Conservation (phyloP, 53 echinoderm and acorn worm species). For the Crossaster papposus region DNA sequence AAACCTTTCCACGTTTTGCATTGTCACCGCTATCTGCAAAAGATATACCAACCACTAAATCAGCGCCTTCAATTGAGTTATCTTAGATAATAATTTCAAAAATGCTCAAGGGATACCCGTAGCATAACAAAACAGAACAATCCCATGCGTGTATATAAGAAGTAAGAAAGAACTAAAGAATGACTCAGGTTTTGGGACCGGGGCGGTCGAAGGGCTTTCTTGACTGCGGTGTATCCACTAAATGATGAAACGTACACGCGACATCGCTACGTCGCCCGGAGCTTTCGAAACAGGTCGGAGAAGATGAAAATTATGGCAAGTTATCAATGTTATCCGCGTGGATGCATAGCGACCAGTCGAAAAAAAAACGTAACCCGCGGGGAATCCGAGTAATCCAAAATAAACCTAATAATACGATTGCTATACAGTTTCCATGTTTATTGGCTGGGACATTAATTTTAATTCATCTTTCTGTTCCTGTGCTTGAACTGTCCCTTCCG, state of each 20-base stretch:
- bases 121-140: too few species aligned
- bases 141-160: background rate
- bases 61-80: too few species aligned
- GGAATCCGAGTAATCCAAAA: background rate
- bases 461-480: background rate
- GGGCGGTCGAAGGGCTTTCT: background rate
- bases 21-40: too few species aligned
- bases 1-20: too few species aligned
- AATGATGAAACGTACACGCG: background rate
- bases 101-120: too few species aligned
- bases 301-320: background rate
- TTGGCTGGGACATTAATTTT: background rate
- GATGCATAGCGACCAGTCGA: background rate
- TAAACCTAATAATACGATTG: background rate
- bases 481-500: background rate
- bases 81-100: too few species aligned
- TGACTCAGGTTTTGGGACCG: background rate
- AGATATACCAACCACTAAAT: too few species aligned
- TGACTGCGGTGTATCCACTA: background rate
- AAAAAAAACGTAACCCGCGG: background rate
- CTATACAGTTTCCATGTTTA: background rate
- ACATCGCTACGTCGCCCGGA: slow-evolving; percentile 15
- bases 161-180: background rate
- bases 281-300: background rate
- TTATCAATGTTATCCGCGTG: slow-evolving; percentile 9